Evolutionary conservation across 2,113 vertebrate species (phyloP), one percentile per base, ranked within the genome.

Genomic region (Corvus cornix): DNA sequence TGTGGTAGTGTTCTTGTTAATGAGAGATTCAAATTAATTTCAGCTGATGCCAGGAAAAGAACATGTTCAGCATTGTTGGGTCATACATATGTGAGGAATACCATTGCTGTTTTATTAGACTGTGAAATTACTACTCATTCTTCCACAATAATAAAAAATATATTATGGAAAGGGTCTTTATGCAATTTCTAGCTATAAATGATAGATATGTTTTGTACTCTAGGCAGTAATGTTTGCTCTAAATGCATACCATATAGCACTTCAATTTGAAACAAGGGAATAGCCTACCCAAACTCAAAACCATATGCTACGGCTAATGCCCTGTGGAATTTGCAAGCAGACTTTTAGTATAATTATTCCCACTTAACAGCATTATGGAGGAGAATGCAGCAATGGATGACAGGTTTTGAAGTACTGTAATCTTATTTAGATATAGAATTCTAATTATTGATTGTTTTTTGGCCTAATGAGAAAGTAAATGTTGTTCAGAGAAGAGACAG

Each of bases 111-210:
- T 97, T 98, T 97, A 98, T 97, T 98, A 97, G 89, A 84, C 84
- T 95, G 67, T 97, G 88, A 98, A 98, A 98, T 98, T 97, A 97
- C 35, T 95, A 41, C 55, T 96, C 81, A 80, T 49, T 92, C 68
- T 85, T 91, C 97, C 81, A 81, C 58, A 96, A 97, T 85, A 97
- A 96, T 97, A 96, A 97, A 97, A 97, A 93, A 75, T 66, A 79
- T 79, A 90, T 94, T 96, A 86, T 87, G 48, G 69, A 96, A 95
- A 95, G n/a, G 44, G 6, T 37, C 37, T 93, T 97, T 95, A 89
- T 92, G 90, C 52, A 96, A 87, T 97, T 96, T 95, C 93, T 95
- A 84, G 92, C 73, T 84, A 76, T 96, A 98, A 97, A 96, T 7
- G 51, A 79, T 78, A 96, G 44, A 83, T 87, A 95, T 58, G 62